These are phyloP conservation scores for Chydorus sphaericus DNA, from an alignment of 2,888 invertebrate genomes.

Conservation along the genomic window DNA sequence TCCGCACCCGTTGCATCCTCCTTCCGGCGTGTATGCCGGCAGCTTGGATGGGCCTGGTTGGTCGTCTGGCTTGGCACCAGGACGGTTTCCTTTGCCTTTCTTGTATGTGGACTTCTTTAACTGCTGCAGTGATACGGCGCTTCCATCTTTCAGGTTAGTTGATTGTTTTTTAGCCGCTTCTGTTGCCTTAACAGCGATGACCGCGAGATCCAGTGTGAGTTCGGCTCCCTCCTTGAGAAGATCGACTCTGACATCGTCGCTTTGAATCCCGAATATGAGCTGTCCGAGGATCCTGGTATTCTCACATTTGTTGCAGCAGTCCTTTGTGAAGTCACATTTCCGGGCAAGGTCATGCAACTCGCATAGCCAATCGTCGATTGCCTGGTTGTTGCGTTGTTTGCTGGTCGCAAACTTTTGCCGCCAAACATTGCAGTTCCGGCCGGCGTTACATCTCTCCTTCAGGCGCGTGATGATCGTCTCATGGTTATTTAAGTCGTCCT, in stretches of 20 bases:
- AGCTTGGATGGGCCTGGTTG: not conserved
- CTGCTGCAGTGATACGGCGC: not conserved
- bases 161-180: not conserved
- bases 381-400: not conserved
- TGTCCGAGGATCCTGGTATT: not conserved
- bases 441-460: conserved; percentile 1
- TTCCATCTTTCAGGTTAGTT: not conserved
- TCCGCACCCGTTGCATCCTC: not conserved
- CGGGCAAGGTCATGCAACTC: conserved; percentile 1
- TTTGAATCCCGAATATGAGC: not conserved
- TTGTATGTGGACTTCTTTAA: not conserved
- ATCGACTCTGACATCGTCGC: conserved; percentile 1
- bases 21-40: no score
- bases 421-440: conserved; percentile 1
- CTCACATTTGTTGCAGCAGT: conserved; percentile 1
- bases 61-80: not conserved
- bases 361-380: conserved; percentile 1
- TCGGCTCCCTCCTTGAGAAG: conserved; percentile 4
- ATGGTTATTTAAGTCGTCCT: not conserved
- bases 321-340: not conserved
- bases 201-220: not conserved
- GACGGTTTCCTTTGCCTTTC: not conserved
- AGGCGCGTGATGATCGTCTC: not conserved
- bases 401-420: conserved; percentile 1
- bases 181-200: not conserved